Evolutionary conservation across 2,888 invertebrate genomes (phyloP).

Genomic region (Megastigmus dorsalis): DNA sequence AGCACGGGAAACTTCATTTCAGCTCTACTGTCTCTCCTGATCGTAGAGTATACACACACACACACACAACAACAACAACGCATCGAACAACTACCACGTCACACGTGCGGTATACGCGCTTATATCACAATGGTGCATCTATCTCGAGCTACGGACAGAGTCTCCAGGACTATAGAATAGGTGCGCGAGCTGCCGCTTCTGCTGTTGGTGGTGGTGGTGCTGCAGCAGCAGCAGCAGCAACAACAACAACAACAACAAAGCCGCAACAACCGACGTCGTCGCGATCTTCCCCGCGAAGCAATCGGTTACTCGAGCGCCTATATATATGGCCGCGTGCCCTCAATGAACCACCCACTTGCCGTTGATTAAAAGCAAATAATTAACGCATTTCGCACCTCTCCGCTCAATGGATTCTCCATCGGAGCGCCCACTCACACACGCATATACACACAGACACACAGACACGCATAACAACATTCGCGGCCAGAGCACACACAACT

Average conservation of each 20-base stretch:
- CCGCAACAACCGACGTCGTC: neutral
- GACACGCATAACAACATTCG: neutral
- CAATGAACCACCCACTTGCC: neutral
- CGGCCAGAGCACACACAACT: neutral
- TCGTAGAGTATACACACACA: too few relatives aligned
- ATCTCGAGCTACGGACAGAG: too few relatives aligned
- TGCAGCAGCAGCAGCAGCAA: neutral
- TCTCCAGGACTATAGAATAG: too few relatives aligned
- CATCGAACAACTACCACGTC: too few relatives aligned
- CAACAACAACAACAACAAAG: neutral
- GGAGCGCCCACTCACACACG: too few relatives aligned
- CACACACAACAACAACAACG: neutral
- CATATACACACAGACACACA: neutral
- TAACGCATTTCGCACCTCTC: constrained; percentile 29
- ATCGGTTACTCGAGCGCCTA: constrained; percentile 10
- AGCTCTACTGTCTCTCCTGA: too few relatives aligned
- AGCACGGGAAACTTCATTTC: too few relatives aligned
- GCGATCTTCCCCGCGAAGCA: neutral
- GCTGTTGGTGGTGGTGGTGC: too few relatives aligned
- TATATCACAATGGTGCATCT: too few relatives aligned
- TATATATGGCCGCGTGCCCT: too few relatives aligned
- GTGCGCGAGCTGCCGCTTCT: too few relatives aligned
- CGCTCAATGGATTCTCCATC: constrained; percentile 7
- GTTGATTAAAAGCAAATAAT: constrained; percentile 52
- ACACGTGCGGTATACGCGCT: too few relatives aligned